A percentile compares a stretch with the other conserved stretches of the same genome.
Conservation (phyloP, 2,888 invertebrate species). For the Epistrophella euchroma region DNA sequence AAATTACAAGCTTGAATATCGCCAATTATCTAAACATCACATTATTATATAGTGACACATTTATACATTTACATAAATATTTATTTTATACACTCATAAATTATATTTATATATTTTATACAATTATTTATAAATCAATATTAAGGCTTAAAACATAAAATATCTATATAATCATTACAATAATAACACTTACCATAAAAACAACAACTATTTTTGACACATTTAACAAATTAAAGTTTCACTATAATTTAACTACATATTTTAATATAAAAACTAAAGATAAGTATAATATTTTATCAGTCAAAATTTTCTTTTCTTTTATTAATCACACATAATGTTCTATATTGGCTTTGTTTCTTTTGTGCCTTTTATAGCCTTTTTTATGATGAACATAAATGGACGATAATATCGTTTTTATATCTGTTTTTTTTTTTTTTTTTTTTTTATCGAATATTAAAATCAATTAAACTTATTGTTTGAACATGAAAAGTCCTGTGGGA, state of each 20-base stretch:
- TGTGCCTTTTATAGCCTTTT: slow-evolving; percentile 23
- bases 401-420: slow-evolving; percentile 26
- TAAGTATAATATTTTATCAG: slow-evolving; percentile 69
- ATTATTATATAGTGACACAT: slow-evolving; percentile 10
- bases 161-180: slow-evolving; percentile 59
- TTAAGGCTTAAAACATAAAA: slow-evolving; percentile 45
- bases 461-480: slow-evolving; percentile 82
- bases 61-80: slow-evolving; percentile 14
- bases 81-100: slow-evolving; percentile 28
- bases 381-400: slow-evolving; percentile 49
- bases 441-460: background rate
- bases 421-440: background rate
- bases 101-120: background rate
- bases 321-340: slow-evolving; percentile 62
- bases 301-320: slow-evolving; percentile 59
- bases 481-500: slow-evolving; percentile 85
- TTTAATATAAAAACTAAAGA: slow-evolving; percentile 47
- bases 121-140: slow-evolving; percentile 1
- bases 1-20: background rate
- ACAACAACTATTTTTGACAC: slow-evolving; percentile 31
- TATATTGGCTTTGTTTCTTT: slow-evolving; percentile 9
- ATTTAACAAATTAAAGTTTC: background rate
- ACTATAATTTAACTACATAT: slow-evolving; percentile 27
- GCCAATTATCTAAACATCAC: slow-evolving; percentile 26
- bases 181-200: slow-evolving; percentile 54